A percentile compares a stretch with the other conserved stretches of the same genome.
Evolutionary conservation across 2,888 invertebrate genomes (phyloP).

Genomic region (Chromoteleia sp.): DNA sequence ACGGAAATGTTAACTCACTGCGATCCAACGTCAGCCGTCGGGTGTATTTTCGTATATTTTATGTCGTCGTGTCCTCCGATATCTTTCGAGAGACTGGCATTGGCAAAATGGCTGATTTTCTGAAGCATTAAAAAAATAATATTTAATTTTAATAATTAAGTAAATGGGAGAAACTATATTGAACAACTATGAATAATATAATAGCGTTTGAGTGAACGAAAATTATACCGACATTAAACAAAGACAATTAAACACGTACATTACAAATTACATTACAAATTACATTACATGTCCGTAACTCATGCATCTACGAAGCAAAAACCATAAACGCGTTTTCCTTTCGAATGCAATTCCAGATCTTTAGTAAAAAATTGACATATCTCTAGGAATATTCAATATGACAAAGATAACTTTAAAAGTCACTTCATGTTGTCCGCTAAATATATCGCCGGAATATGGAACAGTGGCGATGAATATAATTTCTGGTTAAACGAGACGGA

Average conservation of each 20-base stretch:
- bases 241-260: slow-evolving; percentile 21
- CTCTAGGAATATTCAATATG: slow-evolving; percentile 57
- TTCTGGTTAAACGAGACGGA: slow-evolving; percentile 69
- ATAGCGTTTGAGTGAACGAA: background rate
- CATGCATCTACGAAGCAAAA: slow-evolving; percentile 17
- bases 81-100: too few relatives aligned
- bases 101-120: too few relatives aligned
- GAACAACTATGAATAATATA: too few relatives aligned
- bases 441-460: slow-evolving; percentile 68
- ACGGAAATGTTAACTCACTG: too few relatives aligned
- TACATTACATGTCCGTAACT: slow-evolving; percentile 10
- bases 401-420: slow-evolving; percentile 67
- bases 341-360: slow-evolving; percentile 37
- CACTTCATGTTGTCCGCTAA: slow-evolving; percentile 62
- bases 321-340: slow-evolving; percentile 39
- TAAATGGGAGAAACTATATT: too few relatives aligned
- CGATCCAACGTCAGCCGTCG: too few relatives aligned
- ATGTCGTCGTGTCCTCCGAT: too few relatives aligned
- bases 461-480: slow-evolving; percentile 68
- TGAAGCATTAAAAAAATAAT: too few relatives aligned
- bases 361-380: slow-evolving; percentile 60
- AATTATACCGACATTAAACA: slow-evolving; percentile 22
- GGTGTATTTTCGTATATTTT: too few relatives aligned
- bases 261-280: too few relatives aligned
- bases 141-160: too few relatives aligned